phyloP scores from a whole-genome alignment of 2,888 invertebrate species.

The Harpagoxenus sublaevis region DNA sequence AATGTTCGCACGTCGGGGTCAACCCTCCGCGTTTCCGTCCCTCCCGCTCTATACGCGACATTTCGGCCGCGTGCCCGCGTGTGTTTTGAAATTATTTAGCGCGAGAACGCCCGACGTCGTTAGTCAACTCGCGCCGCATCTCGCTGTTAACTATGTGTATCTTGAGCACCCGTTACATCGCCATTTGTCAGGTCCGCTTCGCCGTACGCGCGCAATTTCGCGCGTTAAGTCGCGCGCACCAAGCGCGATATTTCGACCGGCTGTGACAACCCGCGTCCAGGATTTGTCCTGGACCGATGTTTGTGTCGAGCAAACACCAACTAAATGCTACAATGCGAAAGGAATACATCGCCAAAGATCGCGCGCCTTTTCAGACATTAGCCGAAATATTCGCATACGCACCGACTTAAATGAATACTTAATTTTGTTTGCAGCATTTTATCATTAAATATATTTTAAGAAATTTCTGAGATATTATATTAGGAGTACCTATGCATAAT shows the following conservation, averaged over 20 bases:
- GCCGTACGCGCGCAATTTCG: constrained; percentile 72
- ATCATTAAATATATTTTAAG: not conserved
- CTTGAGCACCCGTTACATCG: constrained; percentile 78
- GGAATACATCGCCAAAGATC: constrained; percentile 37
- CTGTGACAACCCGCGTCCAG: constrained; percentile 52
- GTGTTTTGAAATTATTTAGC: constrained; percentile 78
- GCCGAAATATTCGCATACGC: not conserved
- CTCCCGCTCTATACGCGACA: constrained; percentile 54
- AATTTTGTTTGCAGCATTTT: not conserved
- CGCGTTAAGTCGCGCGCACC: constrained; percentile 68
- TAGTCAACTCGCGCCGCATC: constrained; percentile 76
- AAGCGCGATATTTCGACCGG: constrained; percentile 63
- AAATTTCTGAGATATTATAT: not conserved
- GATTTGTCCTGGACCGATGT: constrained; percentile 51
- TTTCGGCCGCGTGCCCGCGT: constrained; percentile 63
- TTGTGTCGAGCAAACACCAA: constrained; percentile 34
- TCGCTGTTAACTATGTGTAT: constrained; percentile 81
- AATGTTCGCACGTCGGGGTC: constrained; percentile 60
- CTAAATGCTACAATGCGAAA: constrained; percentile 39
- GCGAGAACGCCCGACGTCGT: constrained; percentile 76
- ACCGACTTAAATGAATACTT: not conserved
- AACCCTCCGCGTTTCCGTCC: constrained; percentile 44
- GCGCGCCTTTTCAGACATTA: not conserved
- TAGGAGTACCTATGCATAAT: too few species aligned
- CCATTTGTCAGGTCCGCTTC: constrained; percentile 75